phyloP scores from a whole-genome alignment of 2,888 invertebrate genomes.

The Tetranychus truncatus region DNA sequence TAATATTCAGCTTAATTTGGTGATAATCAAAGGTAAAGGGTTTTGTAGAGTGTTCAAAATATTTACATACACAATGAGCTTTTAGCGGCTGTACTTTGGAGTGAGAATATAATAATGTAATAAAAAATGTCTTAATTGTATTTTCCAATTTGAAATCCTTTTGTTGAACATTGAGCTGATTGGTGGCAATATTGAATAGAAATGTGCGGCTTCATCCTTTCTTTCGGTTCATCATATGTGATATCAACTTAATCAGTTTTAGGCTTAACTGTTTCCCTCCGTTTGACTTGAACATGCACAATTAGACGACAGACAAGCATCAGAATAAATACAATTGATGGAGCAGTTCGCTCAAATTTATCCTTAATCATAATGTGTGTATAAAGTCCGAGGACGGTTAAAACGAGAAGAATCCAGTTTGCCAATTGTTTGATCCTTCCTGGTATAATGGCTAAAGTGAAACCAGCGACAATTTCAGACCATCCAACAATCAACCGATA shows the following conservation, averaged over 20 bases:
- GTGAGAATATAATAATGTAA: too few species aligned
- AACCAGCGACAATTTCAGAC: conserved; percentile 62
- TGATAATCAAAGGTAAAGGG: too few species aligned
- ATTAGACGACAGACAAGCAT: conserved; percentile 74
- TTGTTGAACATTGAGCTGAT: too few species aligned
- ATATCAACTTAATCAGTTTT: background rate
- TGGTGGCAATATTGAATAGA: too few species aligned
- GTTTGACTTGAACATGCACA: conserved; percentile 49
- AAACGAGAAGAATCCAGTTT: conserved; percentile 57
- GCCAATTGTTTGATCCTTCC: conserved; percentile 77
- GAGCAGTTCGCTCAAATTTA: conserved; percentile 48
- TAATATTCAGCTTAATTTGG: too few species aligned
- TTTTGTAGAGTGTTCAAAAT: too few species aligned
- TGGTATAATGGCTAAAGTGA: conserved; percentile 47
- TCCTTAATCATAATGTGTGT: conserved; percentile 81
- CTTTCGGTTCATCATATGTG: too few species aligned
- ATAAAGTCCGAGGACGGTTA: conserved; percentile 76
- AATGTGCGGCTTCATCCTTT: too few species aligned
- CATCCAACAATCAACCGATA: conserved; percentile 65
- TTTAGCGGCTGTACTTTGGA: too few species aligned
- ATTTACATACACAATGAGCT: too few species aligned
- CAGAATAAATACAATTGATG: conserved; percentile 49
- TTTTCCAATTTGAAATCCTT: too few species aligned
- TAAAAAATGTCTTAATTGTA: too few species aligned
- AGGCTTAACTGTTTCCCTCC: background rate